Percentiles rank a stretch among this genome's conserved stretches.
These are phyloP conservation scores for Dryomyza anilis DNA, from an alignment of 2,888 invertebrate genomes.

Conservation along the genomic window DNA sequence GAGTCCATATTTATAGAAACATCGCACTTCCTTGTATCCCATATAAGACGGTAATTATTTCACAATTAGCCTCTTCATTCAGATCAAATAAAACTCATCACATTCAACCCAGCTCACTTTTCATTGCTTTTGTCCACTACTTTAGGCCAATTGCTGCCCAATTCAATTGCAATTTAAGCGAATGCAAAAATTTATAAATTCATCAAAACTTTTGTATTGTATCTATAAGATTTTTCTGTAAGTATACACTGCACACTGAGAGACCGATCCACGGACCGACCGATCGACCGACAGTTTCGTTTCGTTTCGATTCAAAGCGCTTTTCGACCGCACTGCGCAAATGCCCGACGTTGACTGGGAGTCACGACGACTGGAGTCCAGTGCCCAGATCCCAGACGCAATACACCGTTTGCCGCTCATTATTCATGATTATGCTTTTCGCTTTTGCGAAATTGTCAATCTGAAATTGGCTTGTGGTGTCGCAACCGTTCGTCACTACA, in stretches of 20 bases:
- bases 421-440: conserved; percentile 56
- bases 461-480: conserved; percentile 31
- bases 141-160: conserved; percentile 23
- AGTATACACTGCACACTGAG: no score
- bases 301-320: neutral
- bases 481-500: neutral
- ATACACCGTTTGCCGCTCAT: conserved; percentile 43
- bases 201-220: neutral
- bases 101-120: conserved; percentile 13
- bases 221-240: neutral
- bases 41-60: conserved; percentile 8
- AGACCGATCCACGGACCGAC: no score
- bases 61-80: conserved; percentile 14
- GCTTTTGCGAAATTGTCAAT: conserved; percentile 56
- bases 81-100: conserved; percentile 8
- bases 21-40: conserved; percentile 15
- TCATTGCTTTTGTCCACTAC: conserved; percentile 19
- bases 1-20: neutral
- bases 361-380: conserved; percentile 12
- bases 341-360: conserved; percentile 43
- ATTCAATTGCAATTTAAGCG: conserved; percentile 12
- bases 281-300: no score
- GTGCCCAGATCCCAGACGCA: conserved; percentile 9
- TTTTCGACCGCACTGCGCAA: conserved; percentile 46
- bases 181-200: conserved; percentile 16